Base-by-base conservation (phyloP, 64 coral and sea anemone genomes). In the Montipora efflorescens region DNA sequence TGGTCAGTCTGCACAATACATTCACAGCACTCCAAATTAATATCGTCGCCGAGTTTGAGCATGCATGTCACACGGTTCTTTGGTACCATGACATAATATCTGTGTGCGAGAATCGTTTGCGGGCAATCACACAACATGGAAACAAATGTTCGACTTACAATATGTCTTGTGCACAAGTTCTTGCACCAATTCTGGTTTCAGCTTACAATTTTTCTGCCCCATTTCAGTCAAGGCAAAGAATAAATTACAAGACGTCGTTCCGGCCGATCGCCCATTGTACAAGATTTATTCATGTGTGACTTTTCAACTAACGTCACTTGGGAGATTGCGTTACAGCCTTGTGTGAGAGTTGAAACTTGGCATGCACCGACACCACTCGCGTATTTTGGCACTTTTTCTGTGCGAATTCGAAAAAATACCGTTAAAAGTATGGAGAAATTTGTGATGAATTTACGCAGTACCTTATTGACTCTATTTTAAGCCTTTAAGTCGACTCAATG, bases 161-260 rank as follows among this genome's bases (percentile, higher is more conserved):
- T 99, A 99, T 10, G 98, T 99, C 79, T 99, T 99, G 47, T 96
- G 74, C 4, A 99, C 94, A 5, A 99, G 89, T 59, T 96, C 98
- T 79, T 94, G 95, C 7, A 99, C 89, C 12, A 96, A 86, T 1
- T 96, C 89, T 19, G 92, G 98, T 74, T 89, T 81, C 46, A 99
- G 72, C 89, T 96, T 99, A 47, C 95, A 96, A 20, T 77, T 94
- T 80, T 96, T 99, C 76, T 99, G 96, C 64, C 98, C 98, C 98
- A 99, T 99, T 44, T 80, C 83, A 75, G 36, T 58, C 62, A 86
- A 48, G 9, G 62, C 45, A 47, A 71, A 67, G 82, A 71, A 48
- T 86, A 15, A 36, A 86, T 50, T 71, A 72, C 28, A 68, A 5
- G 11, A 64, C 9, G 45, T 21, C 44, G 82, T 86, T 86, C 66